These are phyloP conservation scores for Trachemys scripta DNA, from an alignment of 2,113 vertebrate species.

Conservation along the genomic window DNA sequence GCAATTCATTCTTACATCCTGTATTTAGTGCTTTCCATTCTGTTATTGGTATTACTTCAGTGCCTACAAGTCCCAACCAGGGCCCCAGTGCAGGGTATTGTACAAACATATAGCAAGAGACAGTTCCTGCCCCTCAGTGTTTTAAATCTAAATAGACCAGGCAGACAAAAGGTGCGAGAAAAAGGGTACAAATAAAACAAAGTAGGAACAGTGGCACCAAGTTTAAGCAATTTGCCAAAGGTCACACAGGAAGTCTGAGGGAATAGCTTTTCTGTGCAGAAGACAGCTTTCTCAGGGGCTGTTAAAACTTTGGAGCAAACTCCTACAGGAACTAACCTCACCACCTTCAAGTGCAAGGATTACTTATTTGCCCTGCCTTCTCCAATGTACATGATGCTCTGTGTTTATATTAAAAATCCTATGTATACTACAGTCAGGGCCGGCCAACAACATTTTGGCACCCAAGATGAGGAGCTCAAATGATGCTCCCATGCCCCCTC, in stretches of 20 bases:
- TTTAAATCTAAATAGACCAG: neutral
- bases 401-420: neutral
- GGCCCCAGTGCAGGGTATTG: neutral
- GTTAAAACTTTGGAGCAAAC: neutral
- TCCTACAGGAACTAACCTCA: neutral
- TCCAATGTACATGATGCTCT: neutral
- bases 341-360: neutral
- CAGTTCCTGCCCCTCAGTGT: neutral
- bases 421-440: neutral
- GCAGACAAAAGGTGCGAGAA: neutral
- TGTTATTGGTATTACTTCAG: neutral
- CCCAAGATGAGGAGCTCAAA: too few species aligned
- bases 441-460: too few species aligned
- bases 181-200: neutral
- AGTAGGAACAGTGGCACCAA: neutral
- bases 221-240: neutral
- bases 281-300: neutral
- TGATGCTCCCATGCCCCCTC: too few species aligned
- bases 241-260: neutral
- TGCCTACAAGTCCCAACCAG: neutral
- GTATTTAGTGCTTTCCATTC: neutral
- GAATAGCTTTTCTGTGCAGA: neutral
- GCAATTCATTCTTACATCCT: neutral
- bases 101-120: fast-evolving
- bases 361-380: neutral